These are phyloP conservation scores for Darevskia mixta DNA, from an alignment of 2,797 vertebrate genomes.

Conservation along the genomic window DNA sequence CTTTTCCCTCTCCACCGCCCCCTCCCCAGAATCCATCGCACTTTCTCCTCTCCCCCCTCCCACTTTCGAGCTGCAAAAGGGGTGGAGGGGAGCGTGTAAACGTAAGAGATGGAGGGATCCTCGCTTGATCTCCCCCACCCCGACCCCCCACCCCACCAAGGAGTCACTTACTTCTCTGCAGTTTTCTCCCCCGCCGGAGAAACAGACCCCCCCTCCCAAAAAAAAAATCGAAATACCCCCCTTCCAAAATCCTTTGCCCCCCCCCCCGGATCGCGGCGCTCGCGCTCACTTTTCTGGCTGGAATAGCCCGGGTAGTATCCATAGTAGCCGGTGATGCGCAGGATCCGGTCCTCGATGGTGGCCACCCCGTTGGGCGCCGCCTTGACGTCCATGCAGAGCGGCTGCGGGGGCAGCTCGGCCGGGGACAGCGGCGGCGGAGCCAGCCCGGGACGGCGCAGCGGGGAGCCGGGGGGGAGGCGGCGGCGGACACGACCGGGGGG, in stretches of 20 bases:
- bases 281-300: slow-evolving; percentile 96
- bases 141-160: background rate
- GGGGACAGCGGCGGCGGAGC: background rate
- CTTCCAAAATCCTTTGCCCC: background rate
- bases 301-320: slow-evolving; percentile 98
- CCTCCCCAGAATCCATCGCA: background rate
- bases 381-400: slow-evolving; percentile 85
- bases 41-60: no score
- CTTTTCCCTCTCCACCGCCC: background rate
- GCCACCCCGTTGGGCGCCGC: slow-evolving; percentile 94
- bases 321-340: slow-evolving; percentile 98
- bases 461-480: no score
- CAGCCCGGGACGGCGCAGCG: background rate
- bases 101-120: background rate
- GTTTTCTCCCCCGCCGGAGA: background rate
- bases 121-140: background rate
- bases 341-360: slow-evolving; percentile 96
- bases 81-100: no score
- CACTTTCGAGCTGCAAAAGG: background rate
- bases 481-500: background rate
- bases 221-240: background rate
- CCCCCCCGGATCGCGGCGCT: background rate
- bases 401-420: slow-evolving; percentile 51
- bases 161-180: background rate
- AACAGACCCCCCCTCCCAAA: background rate